phyloP scores from a whole-genome alignment of 2,113 vertebrate species.

The Leucopternis melanops region DNA sequence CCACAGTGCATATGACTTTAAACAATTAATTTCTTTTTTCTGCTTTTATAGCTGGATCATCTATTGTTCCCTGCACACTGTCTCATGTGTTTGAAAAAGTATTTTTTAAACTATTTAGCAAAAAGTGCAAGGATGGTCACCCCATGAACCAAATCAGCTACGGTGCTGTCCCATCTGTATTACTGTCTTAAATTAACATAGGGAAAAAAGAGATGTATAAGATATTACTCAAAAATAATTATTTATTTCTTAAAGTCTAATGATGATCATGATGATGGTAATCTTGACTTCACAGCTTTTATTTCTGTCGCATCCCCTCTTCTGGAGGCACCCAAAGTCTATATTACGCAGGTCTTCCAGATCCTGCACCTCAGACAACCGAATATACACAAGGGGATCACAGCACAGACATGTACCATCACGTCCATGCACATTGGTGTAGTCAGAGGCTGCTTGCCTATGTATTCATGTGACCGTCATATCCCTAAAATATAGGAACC shows the following conservation, averaged over 20 bases:
- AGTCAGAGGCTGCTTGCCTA: background rate
- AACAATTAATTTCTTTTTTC: background rate
- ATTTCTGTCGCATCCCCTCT: background rate
- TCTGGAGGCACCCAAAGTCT: background rate
- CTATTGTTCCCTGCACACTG: background rate
- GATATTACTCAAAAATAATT: background rate
- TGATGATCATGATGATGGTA: background rate
- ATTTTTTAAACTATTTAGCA: background rate
- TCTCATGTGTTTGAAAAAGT: background rate
- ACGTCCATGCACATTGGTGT: accelerated
- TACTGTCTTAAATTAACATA: background rate
- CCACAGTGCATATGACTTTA: background rate
- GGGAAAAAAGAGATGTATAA: background rate
- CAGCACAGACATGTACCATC: background rate
- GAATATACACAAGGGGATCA: background rate
- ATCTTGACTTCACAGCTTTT: background rate
- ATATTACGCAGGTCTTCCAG: accelerated
- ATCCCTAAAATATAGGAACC: background rate
- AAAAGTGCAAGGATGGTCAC: background rate
- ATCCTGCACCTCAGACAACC: background rate
- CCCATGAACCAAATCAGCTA: background rate
- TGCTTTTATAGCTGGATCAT: background rate
- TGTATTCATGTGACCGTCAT: background rate
- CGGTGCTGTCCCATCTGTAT: background rate
- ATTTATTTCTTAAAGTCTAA: background rate